phyloP scores from a whole-genome alignment of 2,888 invertebrate species.

The Sycophila texana region DNA sequence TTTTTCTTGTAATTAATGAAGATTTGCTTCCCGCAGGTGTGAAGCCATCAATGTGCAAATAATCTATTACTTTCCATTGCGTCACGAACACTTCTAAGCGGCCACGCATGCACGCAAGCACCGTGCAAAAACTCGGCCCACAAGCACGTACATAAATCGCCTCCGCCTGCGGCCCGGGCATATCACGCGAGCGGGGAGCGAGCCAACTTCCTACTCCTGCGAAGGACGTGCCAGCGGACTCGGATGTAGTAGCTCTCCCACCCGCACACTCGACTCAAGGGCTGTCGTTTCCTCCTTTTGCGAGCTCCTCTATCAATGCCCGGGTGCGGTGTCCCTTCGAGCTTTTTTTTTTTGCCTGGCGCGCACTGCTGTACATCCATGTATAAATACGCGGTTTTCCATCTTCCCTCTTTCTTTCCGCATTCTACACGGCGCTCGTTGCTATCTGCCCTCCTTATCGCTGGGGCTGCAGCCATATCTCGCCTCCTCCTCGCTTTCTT shows the following conservation, averaged over 20 bases:
- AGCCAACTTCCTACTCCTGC: background rate
- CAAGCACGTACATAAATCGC: background rate
- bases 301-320: conserved; percentile 66
- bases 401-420: conserved; percentile 45
- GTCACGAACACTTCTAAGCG: too few relatives aligned
- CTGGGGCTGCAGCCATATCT: conserved; percentile 55
- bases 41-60: too few relatives aligned
- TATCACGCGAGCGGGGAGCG: conserved; percentile 58
- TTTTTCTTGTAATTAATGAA: too few relatives aligned
- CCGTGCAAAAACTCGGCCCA: background rate
- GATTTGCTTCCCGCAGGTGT: too few relatives aligned
- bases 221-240: conserved; percentile 13
- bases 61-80: too few relatives aligned
- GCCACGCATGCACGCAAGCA: background rate
- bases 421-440: conserved; percentile 27
- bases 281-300: conserved; percentile 5
- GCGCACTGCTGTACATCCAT: background rate
- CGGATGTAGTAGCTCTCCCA: conserved; percentile 49
- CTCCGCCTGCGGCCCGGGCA: conserved; percentile 53
- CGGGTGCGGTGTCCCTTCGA: conserved; percentile 51
- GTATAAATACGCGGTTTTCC: background rate
- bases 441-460: conserved; percentile 55
- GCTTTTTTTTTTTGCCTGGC: conserved; percentile 37
- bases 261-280: conserved; percentile 51
- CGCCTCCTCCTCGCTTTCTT: conserved; percentile 56